Evolutionary conservation across 2,113 vertebrate genomes (phyloP).

Genomic region (Marcusenius ussheri): DNA sequence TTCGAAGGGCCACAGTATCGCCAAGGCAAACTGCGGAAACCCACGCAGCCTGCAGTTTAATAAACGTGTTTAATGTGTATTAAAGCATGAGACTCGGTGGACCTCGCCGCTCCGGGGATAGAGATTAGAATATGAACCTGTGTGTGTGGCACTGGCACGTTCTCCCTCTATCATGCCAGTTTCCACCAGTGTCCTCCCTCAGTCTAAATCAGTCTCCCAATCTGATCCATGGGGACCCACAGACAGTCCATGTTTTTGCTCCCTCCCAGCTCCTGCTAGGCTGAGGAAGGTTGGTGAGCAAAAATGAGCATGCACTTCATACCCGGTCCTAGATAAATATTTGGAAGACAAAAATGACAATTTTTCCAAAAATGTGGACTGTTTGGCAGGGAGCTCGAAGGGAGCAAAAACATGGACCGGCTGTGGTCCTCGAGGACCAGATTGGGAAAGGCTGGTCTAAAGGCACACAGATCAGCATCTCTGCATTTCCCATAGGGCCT

Average conservation of each 20-base stretch:
- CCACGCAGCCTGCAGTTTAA: background rate
- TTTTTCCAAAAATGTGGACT: background rate
- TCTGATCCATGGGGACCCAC: background rate
- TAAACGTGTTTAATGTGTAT: background rate
- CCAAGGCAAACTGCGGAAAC: background rate
- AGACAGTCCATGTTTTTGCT: background rate
- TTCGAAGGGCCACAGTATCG: background rate
- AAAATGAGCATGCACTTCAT: background rate
- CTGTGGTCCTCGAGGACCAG: background rate
- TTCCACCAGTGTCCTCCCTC: background rate
- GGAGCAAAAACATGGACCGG: background rate
- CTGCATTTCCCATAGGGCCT: background rate
- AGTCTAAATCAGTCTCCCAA: background rate
- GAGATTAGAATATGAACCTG: background rate
- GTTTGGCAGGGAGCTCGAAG: background rate
- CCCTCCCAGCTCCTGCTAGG: background rate
- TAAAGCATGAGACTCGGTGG: background rate
- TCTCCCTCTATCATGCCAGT: background rate
- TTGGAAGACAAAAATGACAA: background rate
- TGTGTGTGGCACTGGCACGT: background rate
- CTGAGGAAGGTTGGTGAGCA: too few species aligned
- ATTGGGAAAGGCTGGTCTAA: background rate
- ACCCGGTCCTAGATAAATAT: background rate
- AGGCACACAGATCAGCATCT: background rate
- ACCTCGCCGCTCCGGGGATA: background rate